Base-by-base conservation (phyloP, 2,797 vertebrate genomes). In the Tadarida brasiliensis region DNA sequence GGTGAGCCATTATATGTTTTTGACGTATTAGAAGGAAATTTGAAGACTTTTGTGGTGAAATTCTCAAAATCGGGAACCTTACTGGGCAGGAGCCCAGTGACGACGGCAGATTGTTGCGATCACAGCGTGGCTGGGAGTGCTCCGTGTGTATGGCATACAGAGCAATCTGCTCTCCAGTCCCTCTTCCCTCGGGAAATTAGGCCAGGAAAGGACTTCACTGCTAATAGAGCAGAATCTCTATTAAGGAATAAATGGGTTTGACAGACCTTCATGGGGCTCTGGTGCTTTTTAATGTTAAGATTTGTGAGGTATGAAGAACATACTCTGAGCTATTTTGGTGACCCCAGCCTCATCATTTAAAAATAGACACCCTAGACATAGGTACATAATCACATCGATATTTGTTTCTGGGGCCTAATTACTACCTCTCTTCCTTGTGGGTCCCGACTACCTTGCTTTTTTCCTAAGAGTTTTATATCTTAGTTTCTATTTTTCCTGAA, bases 201-300 rank as follows among this genome's bases (percentile, higher is more conserved):
- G 24, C 65, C 56, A 70, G 28, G 39, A 90, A 92, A 86, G 61
- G 47, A 65, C 74, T 68, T 94, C 33, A 20, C 30, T 93, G 20
- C 82, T 83, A 77, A 80, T 57, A 77, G 49, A 90, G 30, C 44
- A 74, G 33, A 83, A 65, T 84, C 39, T 84, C 22, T 89, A 49
- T 82, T 95, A 83, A 87, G 51, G 47, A 85, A 86, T 51, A 92
- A 80, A 47, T 74, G 26, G 63, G 33, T 86, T 87, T 95, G 71
- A 78, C 26, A 70, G 76, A 68, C 15, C 26, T 87, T 70, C 47
- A 83, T 59, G 92, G 57, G 61, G 28, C 28, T 74, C 47, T 96
- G 85, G 28, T 90, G 83, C 35, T n/a, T 65, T 83, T 95, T 91
- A 81, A 84, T 87, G 56, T 95, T 91, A 73, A 67, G 26, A 91